Evolutionary conservation across 2,888 invertebrate genomes (phyloP).

Genomic region (Sesamia inferens): DNA sequence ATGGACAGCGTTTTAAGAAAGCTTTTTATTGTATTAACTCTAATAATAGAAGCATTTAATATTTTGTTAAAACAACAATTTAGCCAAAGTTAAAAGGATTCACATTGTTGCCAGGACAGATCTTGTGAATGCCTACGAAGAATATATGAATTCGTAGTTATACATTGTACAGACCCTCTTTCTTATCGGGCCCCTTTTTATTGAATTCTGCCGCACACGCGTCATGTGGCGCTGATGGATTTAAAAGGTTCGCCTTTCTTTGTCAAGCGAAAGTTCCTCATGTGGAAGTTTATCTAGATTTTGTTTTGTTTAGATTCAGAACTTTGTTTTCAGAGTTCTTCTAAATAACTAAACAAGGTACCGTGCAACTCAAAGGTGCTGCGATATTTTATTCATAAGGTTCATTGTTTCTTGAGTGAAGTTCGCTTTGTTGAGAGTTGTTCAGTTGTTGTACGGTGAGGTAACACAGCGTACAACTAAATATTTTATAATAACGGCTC

Average conservation of each 20-base stretch:
- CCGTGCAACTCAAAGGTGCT: conserved; percentile 49
- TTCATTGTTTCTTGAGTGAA: conserved; percentile 61
- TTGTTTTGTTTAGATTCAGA: conserved; percentile 34
- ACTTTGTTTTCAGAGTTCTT: conserved; percentile 34
- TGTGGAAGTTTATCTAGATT: conserved; percentile 22
- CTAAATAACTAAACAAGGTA: conserved; percentile 42
- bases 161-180: conserved; percentile 15
- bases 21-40: conserved; percentile 57
- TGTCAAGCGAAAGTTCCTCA: conserved; percentile 19
- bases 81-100: conserved; percentile 6
- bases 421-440: conserved; percentile 57
- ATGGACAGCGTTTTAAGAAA: conserved; percentile 53
- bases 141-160: conserved; percentile 2
- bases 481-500: conserved; percentile 52
- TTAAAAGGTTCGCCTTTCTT: conserved; percentile 43
- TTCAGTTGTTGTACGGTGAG: conserved; percentile 40
- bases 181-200: conserved; percentile 46
- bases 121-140: conserved; percentile 5
- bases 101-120: conserved; percentile 3
- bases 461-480: conserved; percentile 34
- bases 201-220: conserved; percentile 43
- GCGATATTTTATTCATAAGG: conserved; percentile 63
- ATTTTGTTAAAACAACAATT: conserved; percentile 26
- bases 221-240: conserved; percentile 55
- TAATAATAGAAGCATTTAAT: conserved; percentile 34